These are phyloP conservation scores for Cabera pusaria DNA, from an alignment of 2,888 invertebrate species.

Conservation along the genomic window DNA sequence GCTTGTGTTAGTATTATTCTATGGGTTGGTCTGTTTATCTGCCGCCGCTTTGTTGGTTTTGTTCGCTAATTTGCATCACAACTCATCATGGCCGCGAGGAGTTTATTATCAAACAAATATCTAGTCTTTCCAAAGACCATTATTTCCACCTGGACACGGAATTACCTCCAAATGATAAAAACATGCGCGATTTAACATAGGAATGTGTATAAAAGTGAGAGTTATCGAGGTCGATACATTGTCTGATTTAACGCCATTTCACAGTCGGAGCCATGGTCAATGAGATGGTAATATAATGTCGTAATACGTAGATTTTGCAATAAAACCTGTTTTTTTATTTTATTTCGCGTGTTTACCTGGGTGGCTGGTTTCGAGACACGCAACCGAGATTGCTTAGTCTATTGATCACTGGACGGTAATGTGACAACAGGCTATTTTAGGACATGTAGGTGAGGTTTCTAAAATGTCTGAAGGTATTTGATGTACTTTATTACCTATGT, in stretches of 20 bases:
- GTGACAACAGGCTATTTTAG: conserved; percentile 10
- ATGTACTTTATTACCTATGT: too few relatives aligned
- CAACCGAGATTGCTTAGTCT: conserved; percentile 24
- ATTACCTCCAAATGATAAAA: conserved; percentile 1
- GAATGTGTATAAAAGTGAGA: conserved; percentile 57
- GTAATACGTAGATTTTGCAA: conserved; percentile 47
- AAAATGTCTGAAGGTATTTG: conserved; percentile 1
- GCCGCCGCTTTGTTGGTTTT: conserved; percentile 14
- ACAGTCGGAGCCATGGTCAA: conserved; percentile 54
- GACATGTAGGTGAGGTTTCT: conserved; percentile 11
- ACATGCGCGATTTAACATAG: conserved; percentile 28
- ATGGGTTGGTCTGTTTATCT: too few relatives aligned
- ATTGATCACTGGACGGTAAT: conserved; percentile 22
- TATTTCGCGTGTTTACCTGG: conserved; percentile 39
- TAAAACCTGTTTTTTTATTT: conserved; percentile 46
- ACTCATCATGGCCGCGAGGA: conserved; percentile 1
- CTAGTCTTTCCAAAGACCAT: too few relatives aligned
- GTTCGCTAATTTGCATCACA: conserved; percentile 13
- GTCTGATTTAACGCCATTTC: conserved; percentile 37
- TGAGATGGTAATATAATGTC: conserved; percentile 59
- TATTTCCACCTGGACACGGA: conserved; percentile 1
- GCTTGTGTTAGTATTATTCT: conserved; percentile 11
- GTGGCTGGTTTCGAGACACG: conserved; percentile 27
- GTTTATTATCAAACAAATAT: too few relatives aligned
- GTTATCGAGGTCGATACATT: conserved; percentile 47